Evolutionary conservation across 1,140 invertebrate species (phyloP).

Genomic region (Sminthurinus signatus): DNA sequence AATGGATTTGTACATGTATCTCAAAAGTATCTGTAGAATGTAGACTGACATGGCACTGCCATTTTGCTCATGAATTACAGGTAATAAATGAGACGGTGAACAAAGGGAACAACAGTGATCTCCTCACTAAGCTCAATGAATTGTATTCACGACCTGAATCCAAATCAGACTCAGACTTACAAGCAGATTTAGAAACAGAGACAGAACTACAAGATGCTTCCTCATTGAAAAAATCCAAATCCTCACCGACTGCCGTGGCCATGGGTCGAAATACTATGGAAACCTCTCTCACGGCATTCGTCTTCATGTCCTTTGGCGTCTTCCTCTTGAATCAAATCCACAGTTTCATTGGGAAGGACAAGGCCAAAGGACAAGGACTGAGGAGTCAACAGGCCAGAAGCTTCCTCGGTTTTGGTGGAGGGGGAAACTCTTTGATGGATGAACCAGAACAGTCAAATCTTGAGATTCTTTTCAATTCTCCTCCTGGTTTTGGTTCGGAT

Average conservation of each 20-base stretch:
- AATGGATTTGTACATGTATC: too few species aligned
- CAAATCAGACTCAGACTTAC: neutral
- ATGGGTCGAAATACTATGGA: constrained; percentile 37
- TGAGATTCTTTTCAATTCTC: constrained; percentile 39
- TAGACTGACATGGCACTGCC: neutral
- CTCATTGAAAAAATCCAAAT: too few species aligned
- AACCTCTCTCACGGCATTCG: constrained; percentile 51
- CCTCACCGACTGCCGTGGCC: neutral
- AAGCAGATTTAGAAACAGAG: too few species aligned
- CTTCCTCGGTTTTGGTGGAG: too few species aligned
- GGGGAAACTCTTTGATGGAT: neutral
- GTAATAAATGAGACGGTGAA: constrained; percentile 39
- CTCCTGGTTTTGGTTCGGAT: constrained; percentile 7
- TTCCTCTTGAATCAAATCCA: constrained; percentile 57
- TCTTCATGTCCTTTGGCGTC: constrained; percentile 54
- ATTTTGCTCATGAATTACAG: constrained; percentile 15
- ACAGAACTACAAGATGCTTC: too few species aligned
- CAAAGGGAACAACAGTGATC: constrained; percentile 24
- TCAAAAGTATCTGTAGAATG: too few species aligned
- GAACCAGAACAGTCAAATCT: constrained; percentile 25
- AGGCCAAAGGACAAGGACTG: constrained; percentile 53
- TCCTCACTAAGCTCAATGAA: constrained; percentile 36
- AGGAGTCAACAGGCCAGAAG: constrained; percentile 50
- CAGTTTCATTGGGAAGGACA: constrained; percentile 28
- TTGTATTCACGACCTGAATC: constrained; percentile 24